These are phyloP conservation scores for Coptodon bakossiorum DNA, from an alignment of 2,113 vertebrate genomes.

Conservation along the genomic window DNA sequence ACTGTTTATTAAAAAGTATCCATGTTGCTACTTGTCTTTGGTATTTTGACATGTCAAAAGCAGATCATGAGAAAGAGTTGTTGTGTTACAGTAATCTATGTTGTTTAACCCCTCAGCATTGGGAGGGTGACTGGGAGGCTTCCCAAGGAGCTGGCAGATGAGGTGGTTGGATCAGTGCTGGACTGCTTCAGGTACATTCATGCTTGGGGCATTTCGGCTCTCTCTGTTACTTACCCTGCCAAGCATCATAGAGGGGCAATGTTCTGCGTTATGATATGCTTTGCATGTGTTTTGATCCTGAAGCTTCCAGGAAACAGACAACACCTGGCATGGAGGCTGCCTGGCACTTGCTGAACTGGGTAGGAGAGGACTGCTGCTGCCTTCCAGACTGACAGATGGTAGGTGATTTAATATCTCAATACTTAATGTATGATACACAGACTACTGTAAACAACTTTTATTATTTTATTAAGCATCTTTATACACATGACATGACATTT, in stretches of 20 bases:
- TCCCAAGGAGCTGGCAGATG: conserved; percentile 89
- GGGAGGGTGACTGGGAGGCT: conserved; percentile 91
- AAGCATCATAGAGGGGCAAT: neutral
- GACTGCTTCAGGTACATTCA: conserved; percentile 86
- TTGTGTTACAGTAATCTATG: neutral
- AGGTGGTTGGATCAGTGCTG: conserved; percentile 90
- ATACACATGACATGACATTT: neutral
- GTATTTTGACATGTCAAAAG: neutral
- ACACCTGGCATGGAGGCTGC: conserved; percentile 92
- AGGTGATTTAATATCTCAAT: conserved; percentile 35
- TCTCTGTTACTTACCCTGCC: neutral
- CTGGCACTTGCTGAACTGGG: conserved; percentile 93
- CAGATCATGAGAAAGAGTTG: neutral
- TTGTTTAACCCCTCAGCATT: conserved; percentile 69
- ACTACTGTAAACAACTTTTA: neutral
- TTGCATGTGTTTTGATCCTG: neutral
- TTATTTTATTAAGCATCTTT: conserved; percentile 14
- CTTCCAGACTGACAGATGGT: conserved; percentile 86
- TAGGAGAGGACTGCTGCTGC: conserved; percentile 88
- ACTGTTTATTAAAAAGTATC: neutral
- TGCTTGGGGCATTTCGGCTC: neutral
- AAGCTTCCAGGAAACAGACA: conserved; percentile 93
- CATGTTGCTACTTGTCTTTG: neutral
- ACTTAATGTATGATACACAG: neutral
- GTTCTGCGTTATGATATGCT: neutral